Conservation (phyloP, 2,888 invertebrate genomes). For the Lypha dubia region DNA sequence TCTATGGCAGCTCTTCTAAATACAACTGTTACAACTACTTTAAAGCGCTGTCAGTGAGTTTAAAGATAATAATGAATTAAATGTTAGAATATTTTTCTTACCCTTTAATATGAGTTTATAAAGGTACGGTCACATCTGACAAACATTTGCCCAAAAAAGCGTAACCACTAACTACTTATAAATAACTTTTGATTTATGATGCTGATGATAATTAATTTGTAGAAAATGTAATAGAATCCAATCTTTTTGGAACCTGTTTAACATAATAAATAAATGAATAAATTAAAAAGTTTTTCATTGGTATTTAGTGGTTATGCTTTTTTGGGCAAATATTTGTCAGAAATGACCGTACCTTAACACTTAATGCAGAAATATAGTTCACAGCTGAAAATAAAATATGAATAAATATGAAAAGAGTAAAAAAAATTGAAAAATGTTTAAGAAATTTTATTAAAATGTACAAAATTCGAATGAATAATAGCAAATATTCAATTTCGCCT, state of each 20-base stretch:
- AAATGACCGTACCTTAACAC: background rate
- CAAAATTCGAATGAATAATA: slow-evolving; percentile 58
- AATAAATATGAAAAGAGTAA: slow-evolving; percentile 22
- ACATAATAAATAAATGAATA: too few species aligned
- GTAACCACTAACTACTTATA: too few species aligned
- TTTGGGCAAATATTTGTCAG: too few species aligned
- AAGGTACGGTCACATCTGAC: too few species aligned
- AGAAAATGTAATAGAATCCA: too few species aligned
- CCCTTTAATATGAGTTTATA: too few species aligned
- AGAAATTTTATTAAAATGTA: slow-evolving; percentile 48
- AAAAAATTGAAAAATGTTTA: slow-evolving; percentile 45
- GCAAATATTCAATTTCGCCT: slow-evolving; percentile 12
- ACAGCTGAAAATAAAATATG: background rate
- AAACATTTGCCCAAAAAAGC: too few species aligned
- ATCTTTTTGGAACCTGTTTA: too few species aligned
- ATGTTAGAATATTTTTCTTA: slow-evolving; percentile 28
- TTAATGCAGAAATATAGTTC: background rate
- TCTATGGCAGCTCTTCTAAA: slow-evolving; percentile 10
- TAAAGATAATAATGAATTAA: slow-evolving; percentile 49
- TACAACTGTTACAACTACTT: background rate
- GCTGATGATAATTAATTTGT: too few species aligned
- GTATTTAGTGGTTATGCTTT: too few species aligned
- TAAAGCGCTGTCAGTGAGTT: slow-evolving; percentile 5
- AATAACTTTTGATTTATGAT: too few species aligned
- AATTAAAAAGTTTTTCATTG: too few species aligned